These are phyloP conservation scores for Cantharis lateralis DNA, from an alignment of 2,888 invertebrate genomes.

Conservation along the genomic window DNA sequence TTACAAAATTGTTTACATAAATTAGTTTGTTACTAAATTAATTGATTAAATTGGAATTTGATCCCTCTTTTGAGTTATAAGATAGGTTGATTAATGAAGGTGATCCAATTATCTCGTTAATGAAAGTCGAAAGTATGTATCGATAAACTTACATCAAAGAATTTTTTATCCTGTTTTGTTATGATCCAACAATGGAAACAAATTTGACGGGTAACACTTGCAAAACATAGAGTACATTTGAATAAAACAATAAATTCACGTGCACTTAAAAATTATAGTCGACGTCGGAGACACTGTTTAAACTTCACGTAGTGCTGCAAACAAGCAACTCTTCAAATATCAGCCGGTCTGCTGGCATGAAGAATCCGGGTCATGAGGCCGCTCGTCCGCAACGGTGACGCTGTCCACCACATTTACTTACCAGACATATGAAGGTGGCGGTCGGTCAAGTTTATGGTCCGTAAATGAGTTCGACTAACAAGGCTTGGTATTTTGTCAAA, in stretches of 20 bases:
- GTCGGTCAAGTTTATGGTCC: conserved; percentile 24
- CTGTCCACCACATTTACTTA: conserved; percentile 43
- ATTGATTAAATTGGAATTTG: background rate
- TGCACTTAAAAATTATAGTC: background rate
- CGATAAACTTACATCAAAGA: background rate
- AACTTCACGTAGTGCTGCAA: conserved; percentile 18
- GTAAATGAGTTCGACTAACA: conserved; percentile 4
- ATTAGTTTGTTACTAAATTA: background rate
- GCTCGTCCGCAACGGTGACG: conserved; percentile 52
- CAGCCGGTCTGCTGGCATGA: conserved; percentile 27
- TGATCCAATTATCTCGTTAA: background rate
- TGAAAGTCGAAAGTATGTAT: background rate
- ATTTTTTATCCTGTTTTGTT: background rate
- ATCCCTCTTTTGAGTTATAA: background rate
- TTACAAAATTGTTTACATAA: background rate
- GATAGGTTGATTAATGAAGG: background rate
- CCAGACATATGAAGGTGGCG: conserved; percentile 21
- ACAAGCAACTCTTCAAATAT: conserved; percentile 22
- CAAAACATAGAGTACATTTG: background rate
- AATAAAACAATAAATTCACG: background rate
- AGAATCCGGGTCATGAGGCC: conserved; percentile 54
- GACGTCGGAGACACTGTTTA: background rate
- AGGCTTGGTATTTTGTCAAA: background rate
- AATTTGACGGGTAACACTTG: background rate
- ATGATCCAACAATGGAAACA: background rate